Evolutionary conservation across 1,140 invertebrate species (phyloP), one percentile per base, ranked within the genome.

Genomic region (Pristionchus pacificus): DNA sequence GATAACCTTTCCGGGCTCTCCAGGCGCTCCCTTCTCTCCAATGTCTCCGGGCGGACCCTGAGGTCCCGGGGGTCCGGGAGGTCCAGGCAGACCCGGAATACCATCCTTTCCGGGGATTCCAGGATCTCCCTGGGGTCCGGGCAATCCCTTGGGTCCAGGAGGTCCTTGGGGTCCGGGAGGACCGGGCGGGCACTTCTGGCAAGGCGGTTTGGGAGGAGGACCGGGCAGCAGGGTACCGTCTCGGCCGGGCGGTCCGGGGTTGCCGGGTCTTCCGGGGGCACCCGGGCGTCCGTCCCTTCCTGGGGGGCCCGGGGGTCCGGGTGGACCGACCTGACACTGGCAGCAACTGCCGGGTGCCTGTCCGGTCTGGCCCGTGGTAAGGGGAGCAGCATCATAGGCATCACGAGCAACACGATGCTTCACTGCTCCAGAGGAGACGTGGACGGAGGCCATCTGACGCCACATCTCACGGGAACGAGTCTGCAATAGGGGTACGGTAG

Each of bases 201-300:
- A 82, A 64, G 80, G 80, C 24, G 80, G 79, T 64, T 83, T 82
- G n/a, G 82, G 82, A 31, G 80, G 80, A n/a, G 80, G 80, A 62
- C 78, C 81, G 2, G 80, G 80, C 14, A 82, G 72, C 25, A 82
- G 76, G 25, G 78, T 74, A 25, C 80, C 80, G 49, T 82, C 80
- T 59, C 80, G 49, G 6, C 80, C 80, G 14, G 81, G 80, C 27
- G 80, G 81, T 33, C 80, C 80, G 27, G 81, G 81, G 64, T 83
- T 83, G 65, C 81, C 80, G 14, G 81, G 79, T 64, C 80, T 71
- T 15, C 79, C 79, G 28, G 79, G 79, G 24, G 79, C 80, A 58
- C 78, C 78, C 13, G 80, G 80, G 25, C 82, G 65, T 27, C 81
- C 81, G 77, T 82, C 81, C 58, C 80, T 74, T 49, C 81, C 81